Evolutionary conservation across 2,888 invertebrate species (phyloP).

Genomic region (Dasypolia templi): DNA sequence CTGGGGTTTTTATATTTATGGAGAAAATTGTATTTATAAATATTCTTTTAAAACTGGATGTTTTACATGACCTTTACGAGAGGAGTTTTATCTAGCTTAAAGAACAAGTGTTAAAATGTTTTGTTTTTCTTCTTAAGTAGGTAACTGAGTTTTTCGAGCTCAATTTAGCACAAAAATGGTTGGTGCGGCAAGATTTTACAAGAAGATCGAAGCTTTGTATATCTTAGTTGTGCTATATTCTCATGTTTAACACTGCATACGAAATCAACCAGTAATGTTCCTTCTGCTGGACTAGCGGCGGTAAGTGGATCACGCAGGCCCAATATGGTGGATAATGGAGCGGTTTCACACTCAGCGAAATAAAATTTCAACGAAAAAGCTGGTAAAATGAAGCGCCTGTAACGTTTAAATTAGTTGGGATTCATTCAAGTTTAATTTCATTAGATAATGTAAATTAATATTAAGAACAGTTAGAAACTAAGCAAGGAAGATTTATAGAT

Average conservation of each 20-base stretch:
- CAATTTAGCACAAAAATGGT: neutral
- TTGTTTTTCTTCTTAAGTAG: neutral
- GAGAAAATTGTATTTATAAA: neutral
- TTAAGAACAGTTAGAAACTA: constrained; percentile 13
- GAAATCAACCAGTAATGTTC: neutral
- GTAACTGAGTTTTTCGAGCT: neutral
- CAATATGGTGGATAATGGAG: too few species aligned
- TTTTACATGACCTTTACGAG: constrained; percentile 12
- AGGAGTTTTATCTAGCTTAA: neutral
- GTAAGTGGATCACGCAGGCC: neutral
- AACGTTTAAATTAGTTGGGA: neutral
- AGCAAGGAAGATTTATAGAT: constrained; percentile 1
- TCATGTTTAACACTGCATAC: neutral
- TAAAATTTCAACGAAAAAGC: neutral
- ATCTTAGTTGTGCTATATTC: neutral
- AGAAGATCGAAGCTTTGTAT: neutral
- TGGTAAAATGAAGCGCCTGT: neutral
- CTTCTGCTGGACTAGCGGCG: neutral
- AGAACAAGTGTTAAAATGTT: constrained; percentile 5
- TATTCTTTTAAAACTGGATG: neutral
- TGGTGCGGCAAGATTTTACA: neutral
- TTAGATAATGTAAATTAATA: constrained; percentile 10
- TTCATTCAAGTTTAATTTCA: neutral
- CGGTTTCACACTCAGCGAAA: too few species aligned
- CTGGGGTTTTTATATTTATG: too few species aligned